A percentile compares a stretch with the other conserved stretches of the same genome.
phyloP scores from a whole-genome alignment of 2,888 invertebrate genomes.

The Bimastos eiseni region DNA sequence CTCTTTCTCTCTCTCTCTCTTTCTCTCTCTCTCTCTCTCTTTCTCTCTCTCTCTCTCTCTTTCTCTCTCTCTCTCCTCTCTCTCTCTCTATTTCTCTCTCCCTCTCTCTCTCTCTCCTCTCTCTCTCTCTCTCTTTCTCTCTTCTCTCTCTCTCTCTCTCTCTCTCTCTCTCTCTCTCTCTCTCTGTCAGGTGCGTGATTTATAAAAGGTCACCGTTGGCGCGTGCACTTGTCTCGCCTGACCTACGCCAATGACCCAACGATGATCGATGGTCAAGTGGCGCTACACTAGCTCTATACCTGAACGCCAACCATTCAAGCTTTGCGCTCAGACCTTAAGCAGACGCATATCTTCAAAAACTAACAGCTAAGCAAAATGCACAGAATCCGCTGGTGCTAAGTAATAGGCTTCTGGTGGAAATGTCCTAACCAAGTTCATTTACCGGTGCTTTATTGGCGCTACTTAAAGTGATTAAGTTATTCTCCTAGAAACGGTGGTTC shows the following conservation, averaged over 20 bases:
- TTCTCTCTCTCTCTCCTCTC: too few species aligned
- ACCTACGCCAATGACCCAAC: neutral
- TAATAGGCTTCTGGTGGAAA: neutral
- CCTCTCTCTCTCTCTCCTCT: too few species aligned
- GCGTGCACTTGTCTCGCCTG: conserved; percentile 4
- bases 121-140: too few species aligned
- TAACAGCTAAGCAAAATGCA: neutral
- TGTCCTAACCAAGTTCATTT: neutral
- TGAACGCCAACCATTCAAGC: neutral
- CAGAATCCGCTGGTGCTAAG: neutral
- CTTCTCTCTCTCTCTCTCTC: too few species aligned
- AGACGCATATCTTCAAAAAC: neutral
- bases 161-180: too few species aligned
- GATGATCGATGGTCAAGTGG: neutral
- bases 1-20: too few species aligned
- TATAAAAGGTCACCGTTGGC: neutral
- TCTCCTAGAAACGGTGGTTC: too few species aligned
- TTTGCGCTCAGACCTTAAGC: neutral
- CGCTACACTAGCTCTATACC: neutral
- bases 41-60: too few species aligned
- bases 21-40: too few species aligned
- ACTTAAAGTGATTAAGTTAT: too few species aligned
- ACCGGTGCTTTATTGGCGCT: neutral
- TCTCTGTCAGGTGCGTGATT: neutral
- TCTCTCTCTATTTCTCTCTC: too few species aligned